These are phyloP conservation scores for Manduca sexta DNA, from an alignment of 1,140 invertebrate genomes.

Conservation along the genomic window DNA sequence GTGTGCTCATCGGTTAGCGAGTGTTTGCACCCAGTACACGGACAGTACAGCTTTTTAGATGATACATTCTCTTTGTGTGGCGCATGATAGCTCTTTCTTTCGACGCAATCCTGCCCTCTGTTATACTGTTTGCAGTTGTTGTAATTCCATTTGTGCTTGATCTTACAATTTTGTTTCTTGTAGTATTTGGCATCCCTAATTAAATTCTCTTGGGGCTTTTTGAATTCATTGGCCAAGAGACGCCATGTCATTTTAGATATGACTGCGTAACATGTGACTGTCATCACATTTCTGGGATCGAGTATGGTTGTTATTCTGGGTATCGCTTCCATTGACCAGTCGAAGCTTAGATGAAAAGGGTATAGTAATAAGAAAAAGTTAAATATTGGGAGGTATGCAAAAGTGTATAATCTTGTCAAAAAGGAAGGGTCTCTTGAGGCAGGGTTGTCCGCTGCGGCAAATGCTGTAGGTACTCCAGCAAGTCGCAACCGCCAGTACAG, in stretches of 20 bases:
- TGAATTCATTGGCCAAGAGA: slow-evolving; percentile 45
- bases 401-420: slow-evolving; percentile 85
- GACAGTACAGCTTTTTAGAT: slow-evolving; percentile 55
- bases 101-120: slow-evolving; percentile 47
- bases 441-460: slow-evolving; percentile 93
- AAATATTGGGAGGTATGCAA: slow-evolving; percentile 90
- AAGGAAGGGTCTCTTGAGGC: slow-evolving; percentile 84
- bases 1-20: slow-evolving; percentile 73
- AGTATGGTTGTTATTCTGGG: slow-evolving; percentile 82
- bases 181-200: slow-evolving; percentile 44
- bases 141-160: slow-evolving; percentile 57
- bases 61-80: slow-evolving; percentile 51
- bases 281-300: slow-evolving; percentile 84
- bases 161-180: slow-evolving; percentile 54
- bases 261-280: slow-evolving; percentile 80
- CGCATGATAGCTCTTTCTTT: slow-evolving; percentile 51
- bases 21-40: slow-evolving; percentile 72
- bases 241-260: slow-evolving; percentile 70
- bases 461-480: slow-evolving; percentile 80
- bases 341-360: slow-evolving; percentile 90
- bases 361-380: slow-evolving; percentile 89
- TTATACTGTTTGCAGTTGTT: slow-evolving; percentile 48
- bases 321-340: slow-evolving; percentile 97
- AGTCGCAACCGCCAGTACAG: slow-evolving; percentile 78
- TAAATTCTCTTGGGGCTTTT: slow-evolving; percentile 44